Conservation (phyloP, 2,797 vertebrate genomes). For the Pseudochaenichthys georgianus region DNA sequence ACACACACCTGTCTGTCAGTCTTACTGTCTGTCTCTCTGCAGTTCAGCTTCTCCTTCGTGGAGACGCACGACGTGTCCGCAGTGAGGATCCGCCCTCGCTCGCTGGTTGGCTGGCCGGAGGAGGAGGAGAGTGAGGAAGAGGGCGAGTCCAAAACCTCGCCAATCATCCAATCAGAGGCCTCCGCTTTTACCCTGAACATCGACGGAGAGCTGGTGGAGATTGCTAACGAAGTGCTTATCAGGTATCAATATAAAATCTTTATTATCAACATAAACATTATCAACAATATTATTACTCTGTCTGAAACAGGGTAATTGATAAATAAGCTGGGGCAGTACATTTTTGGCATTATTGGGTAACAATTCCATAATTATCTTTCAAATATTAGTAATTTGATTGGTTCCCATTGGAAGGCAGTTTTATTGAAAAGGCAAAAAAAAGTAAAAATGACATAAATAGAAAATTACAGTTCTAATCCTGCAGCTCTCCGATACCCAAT, state of each 20-base stretch:
- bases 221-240: constrained; percentile 87
- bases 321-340: too few relatives aligned
- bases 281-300: not conserved
- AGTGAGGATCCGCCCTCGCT: constrained; percentile 85
- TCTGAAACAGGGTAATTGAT: not conserved
- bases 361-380: too few relatives aligned
- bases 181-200: constrained; percentile 91
- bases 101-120: constrained; percentile 59
- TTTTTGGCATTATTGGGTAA: too few relatives aligned
- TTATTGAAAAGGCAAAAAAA: too few relatives aligned
- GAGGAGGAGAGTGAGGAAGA: constrained; percentile 68
- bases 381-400: too few relatives aligned
- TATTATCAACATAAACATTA: not conserved
- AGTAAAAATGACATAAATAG: too few relatives aligned
- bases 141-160: constrained; percentile 64
- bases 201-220: constrained; percentile 93
- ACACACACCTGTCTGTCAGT: not conserved
- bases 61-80: constrained; percentile 89
- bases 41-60: constrained; percentile 96
- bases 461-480: too few relatives aligned
- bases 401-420: too few relatives aligned
- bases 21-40: constrained; percentile 37
- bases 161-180: constrained; percentile 80
- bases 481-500: too few relatives aligned
- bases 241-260: constrained; percentile 72